Percentiles rank a stretch among this genome's conserved stretches.
Evolutionary conservation across 2,888 invertebrate genomes (phyloP).

Genomic region (Sympetrum striolatum): DNA sequence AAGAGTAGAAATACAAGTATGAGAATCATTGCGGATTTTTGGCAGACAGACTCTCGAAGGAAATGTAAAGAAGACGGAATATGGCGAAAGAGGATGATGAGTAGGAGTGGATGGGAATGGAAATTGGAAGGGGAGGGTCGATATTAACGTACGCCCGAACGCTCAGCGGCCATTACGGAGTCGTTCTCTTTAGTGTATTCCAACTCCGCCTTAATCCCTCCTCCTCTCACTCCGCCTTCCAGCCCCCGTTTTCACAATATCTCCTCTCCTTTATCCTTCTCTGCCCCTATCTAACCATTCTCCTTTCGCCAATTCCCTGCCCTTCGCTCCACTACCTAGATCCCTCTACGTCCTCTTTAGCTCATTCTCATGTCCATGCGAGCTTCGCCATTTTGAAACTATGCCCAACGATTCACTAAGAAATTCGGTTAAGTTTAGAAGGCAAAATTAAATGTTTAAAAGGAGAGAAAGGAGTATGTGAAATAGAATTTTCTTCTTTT

Average conservation of each 20-base stretch:
- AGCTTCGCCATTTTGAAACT: background rate
- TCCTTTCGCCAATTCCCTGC: background rate
- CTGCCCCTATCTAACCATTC: background rate
- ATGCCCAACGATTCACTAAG: background rate
- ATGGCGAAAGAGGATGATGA: background rate
- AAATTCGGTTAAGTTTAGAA: too few species aligned
- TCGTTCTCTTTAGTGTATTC: conserved; percentile 21
- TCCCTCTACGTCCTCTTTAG: background rate
- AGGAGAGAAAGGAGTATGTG: too few species aligned
- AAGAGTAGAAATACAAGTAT: too few species aligned
- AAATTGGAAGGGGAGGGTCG: conserved; percentile 22
- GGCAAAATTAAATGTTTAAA: too few species aligned
- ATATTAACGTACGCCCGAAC: conserved; percentile 39
- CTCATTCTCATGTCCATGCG: background rate
- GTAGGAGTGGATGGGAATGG: background rate
- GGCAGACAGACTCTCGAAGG: background rate
- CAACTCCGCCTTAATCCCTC: background rate
- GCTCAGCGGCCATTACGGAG: conserved; percentile 31
- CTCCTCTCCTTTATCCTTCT: background rate
- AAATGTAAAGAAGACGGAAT: background rate
- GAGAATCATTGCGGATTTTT: too few species aligned
- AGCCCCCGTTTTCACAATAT: background rate
- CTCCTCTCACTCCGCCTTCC: background rate
- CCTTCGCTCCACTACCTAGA: background rate
- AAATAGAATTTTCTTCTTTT: too few species aligned